Evolutionary conservation across 2,888 invertebrate genomes (phyloP).

Genomic region (Polymixis lichenea): DNA sequence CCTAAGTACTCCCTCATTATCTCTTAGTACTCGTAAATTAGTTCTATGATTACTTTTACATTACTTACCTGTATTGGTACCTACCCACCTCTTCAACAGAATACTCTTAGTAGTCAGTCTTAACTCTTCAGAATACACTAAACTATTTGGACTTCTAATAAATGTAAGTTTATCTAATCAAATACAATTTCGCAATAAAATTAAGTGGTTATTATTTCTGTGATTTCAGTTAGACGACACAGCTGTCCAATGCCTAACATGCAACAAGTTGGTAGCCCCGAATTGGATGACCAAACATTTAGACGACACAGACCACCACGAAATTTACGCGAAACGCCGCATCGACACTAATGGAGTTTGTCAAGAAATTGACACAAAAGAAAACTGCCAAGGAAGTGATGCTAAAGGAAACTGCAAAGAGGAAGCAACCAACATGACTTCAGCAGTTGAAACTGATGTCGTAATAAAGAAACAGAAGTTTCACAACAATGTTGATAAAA

Average conservation of each 20-base stretch:
- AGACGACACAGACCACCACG: conserved; percentile 65
- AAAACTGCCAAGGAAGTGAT: conserved; percentile 1
- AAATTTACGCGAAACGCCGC: conserved; percentile 36
- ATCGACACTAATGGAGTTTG: conserved; percentile 20
- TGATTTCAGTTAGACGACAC: conserved; percentile 73
- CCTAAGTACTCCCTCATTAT: not conserved
- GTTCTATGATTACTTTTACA: not conserved
- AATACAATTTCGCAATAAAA: not conserved
- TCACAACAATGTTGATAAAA: not conserved
- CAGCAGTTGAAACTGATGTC: not conserved
- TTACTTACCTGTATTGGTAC: not conserved
- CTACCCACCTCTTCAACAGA: not conserved
- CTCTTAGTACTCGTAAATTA: not conserved
- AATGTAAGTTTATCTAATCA: not conserved
- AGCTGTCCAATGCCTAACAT: conserved; percentile 75
- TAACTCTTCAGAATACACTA: conserved; percentile 1
- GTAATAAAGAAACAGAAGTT: not conserved
- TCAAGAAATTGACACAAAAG: not conserved
- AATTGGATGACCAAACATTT: conserved; percentile 67
- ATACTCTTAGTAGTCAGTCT: not conserved
- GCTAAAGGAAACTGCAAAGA: not conserved
- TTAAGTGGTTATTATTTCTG: conserved; percentile 7
- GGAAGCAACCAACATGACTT: not conserved
- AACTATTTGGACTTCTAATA: not conserved
- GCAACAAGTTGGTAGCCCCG: conserved; percentile 69